These are phyloP conservation scores for Uropetala carovei DNA, from an alignment of 2,888 invertebrate species.

Conservation along the genomic window DNA sequence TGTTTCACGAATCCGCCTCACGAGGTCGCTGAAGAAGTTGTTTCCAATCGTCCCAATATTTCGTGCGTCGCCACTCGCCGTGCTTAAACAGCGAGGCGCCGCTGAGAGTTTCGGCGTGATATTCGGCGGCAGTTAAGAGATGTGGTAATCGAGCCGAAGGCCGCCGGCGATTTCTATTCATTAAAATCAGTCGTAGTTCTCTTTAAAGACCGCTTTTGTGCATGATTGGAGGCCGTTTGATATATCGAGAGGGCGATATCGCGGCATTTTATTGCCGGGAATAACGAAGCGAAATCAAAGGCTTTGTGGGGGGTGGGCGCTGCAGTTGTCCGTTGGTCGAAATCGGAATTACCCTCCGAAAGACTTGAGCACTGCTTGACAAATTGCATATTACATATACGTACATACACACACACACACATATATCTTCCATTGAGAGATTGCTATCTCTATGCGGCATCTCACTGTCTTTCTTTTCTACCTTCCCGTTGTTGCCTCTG, in stretches of 20 bases:
- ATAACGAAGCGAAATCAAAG: slow-evolving; percentile 1
- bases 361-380: no score
- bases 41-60: not conserved
- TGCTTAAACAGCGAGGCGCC: not conserved
- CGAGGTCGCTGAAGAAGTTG: not conserved
- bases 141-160: not conserved
- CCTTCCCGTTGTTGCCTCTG: no score
- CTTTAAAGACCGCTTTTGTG: not conserved
- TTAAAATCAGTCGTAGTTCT: not conserved
- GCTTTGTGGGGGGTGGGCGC: not conserved
- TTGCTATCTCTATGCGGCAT: no score
- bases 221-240: slow-evolving; percentile 8
- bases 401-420: no score
- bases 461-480: no score
- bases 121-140: not conserved
- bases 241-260: not conserved
- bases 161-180: not conserved
- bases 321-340: not conserved
- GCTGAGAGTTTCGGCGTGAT: not conserved
- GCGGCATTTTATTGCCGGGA: not conserved
- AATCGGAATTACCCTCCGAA: no score
- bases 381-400: no score
- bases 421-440: no score
- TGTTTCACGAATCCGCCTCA: not conserved
- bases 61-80: not conserved